A percentile compares a stretch with the other conserved stretches of the same genome.
These are phyloP conservation scores for Erynnis tages DNA, from an alignment of 2,888 invertebrate species.

Conservation along the genomic window DNA sequence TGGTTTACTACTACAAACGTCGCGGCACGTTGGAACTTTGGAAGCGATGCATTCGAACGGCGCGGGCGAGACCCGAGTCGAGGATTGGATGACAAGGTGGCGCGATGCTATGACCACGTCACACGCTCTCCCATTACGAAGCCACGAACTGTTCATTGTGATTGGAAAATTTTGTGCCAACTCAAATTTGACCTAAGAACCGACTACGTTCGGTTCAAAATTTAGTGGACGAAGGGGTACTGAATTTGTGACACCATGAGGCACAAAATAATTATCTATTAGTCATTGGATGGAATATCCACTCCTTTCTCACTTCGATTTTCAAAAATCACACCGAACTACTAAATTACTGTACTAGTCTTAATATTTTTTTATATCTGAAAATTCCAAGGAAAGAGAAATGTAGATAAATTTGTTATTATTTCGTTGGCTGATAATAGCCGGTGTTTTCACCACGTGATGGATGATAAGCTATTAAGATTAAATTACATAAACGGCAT, in stretches of 20 bases:
- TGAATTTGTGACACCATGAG: slow-evolving; percentile 3
- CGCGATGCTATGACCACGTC: slow-evolving; percentile 73
- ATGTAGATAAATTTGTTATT: no score
- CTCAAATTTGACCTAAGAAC: slow-evolving; percentile 31
- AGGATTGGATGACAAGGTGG: slow-evolving; percentile 68
- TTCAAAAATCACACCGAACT: no score
- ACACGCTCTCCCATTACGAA: slow-evolving; percentile 38
- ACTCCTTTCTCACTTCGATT: neutral
- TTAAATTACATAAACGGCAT: slow-evolving; percentile 3
- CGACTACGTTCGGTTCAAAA: slow-evolving; percentile 35
- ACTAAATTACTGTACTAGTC: no score
- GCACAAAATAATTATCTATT: slow-evolving; percentile 10
- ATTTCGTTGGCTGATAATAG: neutral
- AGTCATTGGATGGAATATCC: slow-evolving; percentile 11
- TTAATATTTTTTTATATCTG: no score
- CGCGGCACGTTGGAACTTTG: slow-evolving; percentile 26
- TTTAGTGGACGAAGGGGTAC: slow-evolving; percentile 12
- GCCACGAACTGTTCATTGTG: slow-evolving; percentile 44
- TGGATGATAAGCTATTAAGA: slow-evolving; percentile 2
- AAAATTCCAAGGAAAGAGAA: no score
- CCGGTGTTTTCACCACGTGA: slow-evolving; percentile 1
- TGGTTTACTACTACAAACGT: slow-evolving; percentile 1
- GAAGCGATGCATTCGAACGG: slow-evolving; percentile 33
- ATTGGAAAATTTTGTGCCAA: slow-evolving; percentile 37
- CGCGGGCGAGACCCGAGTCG: slow-evolving; percentile 35